Evolutionary conservation across 1,140 invertebrate species (phyloP).

Genomic region (Trichomalopsis sarcophagae): DNA sequence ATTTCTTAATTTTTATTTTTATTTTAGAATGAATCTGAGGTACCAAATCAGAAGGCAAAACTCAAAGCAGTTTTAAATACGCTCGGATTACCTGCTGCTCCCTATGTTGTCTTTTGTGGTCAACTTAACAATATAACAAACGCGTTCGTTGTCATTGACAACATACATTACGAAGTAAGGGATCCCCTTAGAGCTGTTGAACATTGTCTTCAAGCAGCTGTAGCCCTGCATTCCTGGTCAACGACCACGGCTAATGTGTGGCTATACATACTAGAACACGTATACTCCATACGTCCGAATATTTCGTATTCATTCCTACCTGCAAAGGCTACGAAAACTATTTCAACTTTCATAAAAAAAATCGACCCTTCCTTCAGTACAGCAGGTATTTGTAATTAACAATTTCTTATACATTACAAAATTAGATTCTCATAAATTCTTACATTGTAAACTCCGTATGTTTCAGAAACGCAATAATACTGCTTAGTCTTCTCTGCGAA

Average conservation of each 20-base stretch:
- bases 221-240: slow-evolving; percentile 8
- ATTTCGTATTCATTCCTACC: not conserved
- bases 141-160: not conserved
- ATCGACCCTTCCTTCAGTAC: not conserved
- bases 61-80: not conserved
- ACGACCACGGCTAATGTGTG: too few species aligned
- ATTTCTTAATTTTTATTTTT: not conserved
- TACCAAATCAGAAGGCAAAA: not conserved
- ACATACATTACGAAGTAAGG: not conserved
- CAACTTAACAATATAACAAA: not conserved
- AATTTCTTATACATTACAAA: not conserved
- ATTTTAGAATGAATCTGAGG: slow-evolving; percentile 17
- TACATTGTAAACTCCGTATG: not conserved
- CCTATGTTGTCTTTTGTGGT: slow-evolving; percentile 24
- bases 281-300: not conserved
- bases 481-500: too few species aligned
- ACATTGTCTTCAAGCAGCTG: not conserved
- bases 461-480: too few species aligned
- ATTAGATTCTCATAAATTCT: not conserved
- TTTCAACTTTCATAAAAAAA: slow-evolving; percentile 17
- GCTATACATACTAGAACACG: not conserved
- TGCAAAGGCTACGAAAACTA: not conserved
- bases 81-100: not conserved
- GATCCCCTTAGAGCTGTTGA: slow-evolving; percentile 4
- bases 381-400: not conserved